phyloP scores from a whole-genome alignment of 2,797 vertebrate species.

The Jordanella pulchra region DNA sequence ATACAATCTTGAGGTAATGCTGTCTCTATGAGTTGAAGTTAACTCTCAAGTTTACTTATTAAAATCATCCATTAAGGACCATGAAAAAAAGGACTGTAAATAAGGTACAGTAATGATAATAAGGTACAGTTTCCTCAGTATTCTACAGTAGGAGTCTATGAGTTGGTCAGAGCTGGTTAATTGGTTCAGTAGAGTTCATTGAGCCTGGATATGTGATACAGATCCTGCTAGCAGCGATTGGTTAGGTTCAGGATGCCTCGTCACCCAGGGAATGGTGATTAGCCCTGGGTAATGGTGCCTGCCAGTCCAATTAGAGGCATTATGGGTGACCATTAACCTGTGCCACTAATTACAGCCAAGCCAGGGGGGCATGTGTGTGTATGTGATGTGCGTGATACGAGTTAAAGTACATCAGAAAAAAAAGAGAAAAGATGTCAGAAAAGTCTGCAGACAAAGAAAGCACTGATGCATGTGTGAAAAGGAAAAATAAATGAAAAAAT shows the following conservation, averaged over 20 bases:
- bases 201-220: conserved; percentile 56
- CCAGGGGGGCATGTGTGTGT: conserved; percentile 32
- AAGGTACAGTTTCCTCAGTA: conserved; percentile 8
- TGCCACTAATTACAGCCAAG: conserved; percentile 72
- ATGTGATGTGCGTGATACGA: conserved; percentile 9
- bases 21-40: not conserved
- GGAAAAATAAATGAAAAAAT: conserved; percentile 10
- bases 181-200: conserved; percentile 55
- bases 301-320: conserved; percentile 75
- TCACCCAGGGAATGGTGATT: conserved; percentile 73
- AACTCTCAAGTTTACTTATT: not conserved
- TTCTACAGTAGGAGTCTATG: conserved; percentile 22
- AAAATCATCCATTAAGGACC: not conserved
- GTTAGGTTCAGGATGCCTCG: conserved; percentile 66
- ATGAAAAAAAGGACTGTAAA: conserved; percentile 15
- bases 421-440: conserved; percentile 22
- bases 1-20: not conserved
- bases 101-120: too few species aligned
- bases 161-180: conserved; percentile 56
- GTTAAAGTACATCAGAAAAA: conserved; percentile 22
- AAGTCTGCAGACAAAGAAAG: conserved; percentile 19
- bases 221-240: conserved; percentile 62
- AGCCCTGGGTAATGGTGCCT: conserved; percentile 75
- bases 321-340: conserved; percentile 73
- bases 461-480: conserved; percentile 3